These are phyloP conservation scores for Andrena bucephala DNA, from an alignment of 2,888 invertebrate species.

Conservation along the genomic window DNA sequence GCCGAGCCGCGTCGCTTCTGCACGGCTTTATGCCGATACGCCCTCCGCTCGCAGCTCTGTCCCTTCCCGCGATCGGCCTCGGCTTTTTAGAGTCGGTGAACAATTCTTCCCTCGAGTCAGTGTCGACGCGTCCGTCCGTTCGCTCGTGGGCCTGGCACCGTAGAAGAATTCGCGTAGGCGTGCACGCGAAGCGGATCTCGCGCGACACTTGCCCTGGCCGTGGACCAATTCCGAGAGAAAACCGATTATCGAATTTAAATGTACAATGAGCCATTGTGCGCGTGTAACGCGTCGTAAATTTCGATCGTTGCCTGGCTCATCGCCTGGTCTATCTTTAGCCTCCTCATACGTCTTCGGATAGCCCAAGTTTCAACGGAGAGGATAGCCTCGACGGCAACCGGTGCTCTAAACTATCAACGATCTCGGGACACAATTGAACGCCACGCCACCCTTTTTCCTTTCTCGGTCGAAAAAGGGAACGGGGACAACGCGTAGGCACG, in stretches of 20 bases:
- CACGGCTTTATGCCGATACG: slow-evolving; percentile 30
- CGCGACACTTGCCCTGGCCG: slow-evolving; percentile 14
- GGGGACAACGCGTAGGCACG: slow-evolving; percentile 14
- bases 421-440: background rate
- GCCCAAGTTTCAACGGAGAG: too few species aligned
- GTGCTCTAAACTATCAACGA: background rate
- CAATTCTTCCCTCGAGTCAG: background rate
- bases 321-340: background rate
- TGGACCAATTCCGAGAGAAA: slow-evolving; percentile 32
- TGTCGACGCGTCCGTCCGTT: too few species aligned
- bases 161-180: slow-evolving; percentile 22
- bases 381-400: too few species aligned
- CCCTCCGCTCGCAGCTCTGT: background rate
- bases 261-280: slow-evolving; percentile 38
- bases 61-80: background rate
- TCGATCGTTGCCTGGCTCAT: slow-evolving; percentile 3
- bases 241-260: slow-evolving; percentile 50
- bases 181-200: slow-evolving; percentile 37
- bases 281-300: background rate
- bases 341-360: background rate
- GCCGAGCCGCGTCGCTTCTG: background rate
- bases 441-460: slow-evolving; percentile 3
- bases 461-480: background rate
- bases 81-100: background rate
- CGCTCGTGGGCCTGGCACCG: slow-evolving; percentile 2